Evolutionary conservation across 2,113 vertebrate genomes (phyloP), one percentile per base, ranked within the genome.

Genomic region (Corydoras sp.): DNA sequence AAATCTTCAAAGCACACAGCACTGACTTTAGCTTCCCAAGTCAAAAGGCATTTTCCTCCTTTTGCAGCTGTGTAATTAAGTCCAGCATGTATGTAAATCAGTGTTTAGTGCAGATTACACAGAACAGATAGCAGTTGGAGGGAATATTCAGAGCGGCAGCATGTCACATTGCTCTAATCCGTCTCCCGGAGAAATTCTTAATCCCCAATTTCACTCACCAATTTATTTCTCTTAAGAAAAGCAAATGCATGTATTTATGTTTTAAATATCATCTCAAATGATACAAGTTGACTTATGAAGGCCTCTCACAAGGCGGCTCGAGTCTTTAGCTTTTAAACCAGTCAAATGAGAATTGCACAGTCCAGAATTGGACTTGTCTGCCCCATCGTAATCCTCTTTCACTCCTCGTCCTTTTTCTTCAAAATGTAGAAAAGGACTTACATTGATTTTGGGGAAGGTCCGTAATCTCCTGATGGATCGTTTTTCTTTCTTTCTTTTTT

Each of bases 361-460:
- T 4, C 53, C 53, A 48, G 62, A 74, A 4, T 65, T 68, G 49
- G 7, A 15, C 43, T 58, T 9, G 53, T 61, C 60, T 62, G n/a
- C 24, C 56, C 32, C 6, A 65, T 56, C 53, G 50, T 65, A 76
- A 64, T 62, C 67, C 29, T 18, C 55, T 68, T 56, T 70, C 31
- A 32, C 56, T n/a, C 30, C 4, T 14, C 15, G 9, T 3, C 10
- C 4, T 50, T 49, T 50, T 29, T 68, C 14, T 18, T 66, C 13
- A 61, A 72, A 69, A 56, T 67, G 65, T 32, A 72, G 48, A 74
- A 75, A 72, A 54, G n/a, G 50, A 4, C 59, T 70, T 73, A 66
- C 56, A 14, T 10, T n/a, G 75, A 68, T 68, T 74, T 79, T 73
- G 14, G 6, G 50, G 24, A 49, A 59, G 43, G 12, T 65, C 60